Evolutionary conservation across 1,140 invertebrate species (phyloP).

Genomic region (Bombus waltoni): DNA sequence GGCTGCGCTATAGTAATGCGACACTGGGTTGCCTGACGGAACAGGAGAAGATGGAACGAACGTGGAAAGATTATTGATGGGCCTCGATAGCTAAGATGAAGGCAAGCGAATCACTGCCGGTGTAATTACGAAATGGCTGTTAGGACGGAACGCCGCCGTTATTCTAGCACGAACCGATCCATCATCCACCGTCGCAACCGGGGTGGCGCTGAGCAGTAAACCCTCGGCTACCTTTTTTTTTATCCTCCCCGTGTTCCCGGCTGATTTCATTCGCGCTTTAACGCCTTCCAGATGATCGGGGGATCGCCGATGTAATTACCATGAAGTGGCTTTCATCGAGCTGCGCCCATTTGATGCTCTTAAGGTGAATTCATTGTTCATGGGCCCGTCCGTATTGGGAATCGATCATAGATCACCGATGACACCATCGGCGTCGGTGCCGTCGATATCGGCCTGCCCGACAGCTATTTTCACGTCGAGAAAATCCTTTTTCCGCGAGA

Average conservation of each 20-base stretch:
- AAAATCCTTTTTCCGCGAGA: slow-evolving; percentile 10
- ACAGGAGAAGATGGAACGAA: slow-evolving; percentile 30
- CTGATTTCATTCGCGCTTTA: slow-evolving; percentile 72
- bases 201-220: slow-evolving; percentile 54
- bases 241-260: slow-evolving; percentile 40
- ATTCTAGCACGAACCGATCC: slow-evolving; percentile 74
- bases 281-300: slow-evolving; percentile 70
- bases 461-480: slow-evolving; percentile 38
- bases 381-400: slow-evolving; percentile 38
- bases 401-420: slow-evolving; percentile 67
- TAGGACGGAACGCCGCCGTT: slow-evolving; percentile 66
- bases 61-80: slow-evolving; percentile 79
- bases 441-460: slow-evolving; percentile 5
- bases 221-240: slow-evolving; percentile 37
- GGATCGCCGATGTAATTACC: slow-evolving; percentile 66
- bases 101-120: slow-evolving; percentile 77
- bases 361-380: slow-evolving; percentile 63
- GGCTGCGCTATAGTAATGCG: not conserved
- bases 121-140: slow-evolving; percentile 82
- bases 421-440: slow-evolving; percentile 52
- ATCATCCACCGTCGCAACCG: slow-evolving; percentile 74
- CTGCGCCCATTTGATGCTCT: slow-evolving; percentile 66
- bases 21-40: not conserved
- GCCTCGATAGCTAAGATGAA: slow-evolving; percentile 77
- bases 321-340: slow-evolving; percentile 69